These are phyloP conservation scores for Blera fallax DNA, from an alignment of 2,888 invertebrate genomes.

Conservation along the genomic window DNA sequence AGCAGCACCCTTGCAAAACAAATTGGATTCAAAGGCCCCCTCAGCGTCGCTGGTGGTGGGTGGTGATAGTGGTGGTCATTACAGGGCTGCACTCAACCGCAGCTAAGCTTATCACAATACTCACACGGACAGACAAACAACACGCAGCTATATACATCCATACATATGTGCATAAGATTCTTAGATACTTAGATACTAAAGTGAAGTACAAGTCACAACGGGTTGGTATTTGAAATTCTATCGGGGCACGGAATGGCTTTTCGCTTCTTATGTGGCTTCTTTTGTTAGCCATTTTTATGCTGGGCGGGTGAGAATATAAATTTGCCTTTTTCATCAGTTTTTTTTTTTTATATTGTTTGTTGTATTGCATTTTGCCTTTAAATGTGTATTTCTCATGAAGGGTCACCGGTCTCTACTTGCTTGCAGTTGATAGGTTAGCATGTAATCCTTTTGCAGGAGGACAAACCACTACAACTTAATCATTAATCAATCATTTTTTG, in stretches of 20 bases:
- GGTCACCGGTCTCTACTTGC: background rate
- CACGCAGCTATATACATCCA: slow-evolving; percentile 5
- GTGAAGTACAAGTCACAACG: slow-evolving; percentile 45
- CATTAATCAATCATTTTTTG: slow-evolving; percentile 40
- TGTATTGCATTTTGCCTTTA: slow-evolving; percentile 8
- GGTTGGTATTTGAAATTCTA: slow-evolving; percentile 68
- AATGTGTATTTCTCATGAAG: slow-evolving; percentile 1
- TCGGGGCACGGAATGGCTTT: slow-evolving; percentile 60
- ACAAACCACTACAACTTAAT: background rate
- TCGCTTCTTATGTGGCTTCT: slow-evolving; percentile 63
- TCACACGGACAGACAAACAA: background rate
- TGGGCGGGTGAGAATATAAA: slow-evolving; percentile 48
- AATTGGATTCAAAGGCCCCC: slow-evolving; percentile 60
- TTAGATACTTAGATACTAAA: background rate
- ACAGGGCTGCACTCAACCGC: slow-evolving; percentile 62
- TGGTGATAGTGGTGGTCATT: slow-evolving; percentile 45
- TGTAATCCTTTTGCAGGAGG: slow-evolving; percentile 46
- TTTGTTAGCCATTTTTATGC: slow-evolving; percentile 47
- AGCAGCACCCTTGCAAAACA: slow-evolving; percentile 48
- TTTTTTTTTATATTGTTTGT: background rate
- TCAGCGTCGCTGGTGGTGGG: background rate
- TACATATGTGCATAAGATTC: slow-evolving; percentile 28
- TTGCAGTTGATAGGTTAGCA: slow-evolving; percentile 29
- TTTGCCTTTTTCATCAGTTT: slow-evolving; percentile 44
- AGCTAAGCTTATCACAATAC: slow-evolving; percentile 54